Base-by-base conservation (phyloP, 2,113 vertebrate genomes). In the Vicugna pacos region DNA sequence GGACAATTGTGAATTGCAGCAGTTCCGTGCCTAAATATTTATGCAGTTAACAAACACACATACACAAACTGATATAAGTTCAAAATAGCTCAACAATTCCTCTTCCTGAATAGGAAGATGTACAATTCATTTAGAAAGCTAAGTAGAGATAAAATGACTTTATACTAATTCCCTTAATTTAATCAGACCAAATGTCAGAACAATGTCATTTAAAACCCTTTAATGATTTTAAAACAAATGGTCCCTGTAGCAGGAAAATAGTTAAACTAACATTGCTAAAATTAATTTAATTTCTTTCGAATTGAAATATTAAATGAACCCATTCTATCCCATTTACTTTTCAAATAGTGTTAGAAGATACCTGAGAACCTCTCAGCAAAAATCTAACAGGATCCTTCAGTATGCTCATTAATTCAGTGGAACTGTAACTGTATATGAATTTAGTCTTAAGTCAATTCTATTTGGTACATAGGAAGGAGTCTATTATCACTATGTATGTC, bases 201-300 rank as follows among this genome's bases (percentile, higher is more conserved):
- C 91, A 67, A 96, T 98, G 97, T 98, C 97, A 96, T 97, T 98
- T 97, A 98, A 98, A 98, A 98, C 70, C 86, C 97, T 97, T 97
- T 98, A 98, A 98, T 98, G 98, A 97, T 98, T 98, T 98, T 98
- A 98, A 98, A 98, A 98, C 98, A 98, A 99, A 98, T 97, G 97
- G 95, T 98, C 97, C 97, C 95, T 82, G 82, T 98, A 98, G 97
- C 96, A 97, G 92, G 90, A 98, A 98, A 98, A 98, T 96, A 98
- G 98, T 98, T 98, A 96, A 94, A 98, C 97, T 96, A 98, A 97
- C 97, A 98, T 97, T 98, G 97, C 97, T 98, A 98, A 98, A 97
- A 98, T 98, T 98, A 98, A 98, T 98, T 97, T 98, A 98, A 98
- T 98, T 98, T 96, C 93, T 93, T 96, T 10, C 3, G 72, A 98